phyloP scores from a whole-genome alignment of 2,888 invertebrate species.

The Zeuzera pyrina region DNA sequence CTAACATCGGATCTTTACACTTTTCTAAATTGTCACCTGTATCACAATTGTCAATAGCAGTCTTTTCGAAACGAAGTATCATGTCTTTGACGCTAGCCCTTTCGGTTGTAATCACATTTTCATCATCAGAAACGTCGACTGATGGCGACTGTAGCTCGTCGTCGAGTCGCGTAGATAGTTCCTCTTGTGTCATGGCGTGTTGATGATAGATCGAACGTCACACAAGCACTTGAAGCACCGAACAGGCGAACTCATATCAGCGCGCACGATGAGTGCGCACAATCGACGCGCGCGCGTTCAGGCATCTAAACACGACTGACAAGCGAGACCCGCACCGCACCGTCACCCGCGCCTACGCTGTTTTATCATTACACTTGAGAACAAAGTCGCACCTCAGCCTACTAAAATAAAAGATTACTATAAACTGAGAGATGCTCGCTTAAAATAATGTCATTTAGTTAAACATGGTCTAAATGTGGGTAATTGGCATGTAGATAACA shows the following conservation, averaged over 20 bases:
- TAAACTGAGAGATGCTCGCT: no score
- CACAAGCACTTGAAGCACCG: conserved; percentile 40
- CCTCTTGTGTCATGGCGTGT: conserved; percentile 57
- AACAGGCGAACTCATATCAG: conserved; percentile 52
- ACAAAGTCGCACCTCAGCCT: conserved; percentile 17
- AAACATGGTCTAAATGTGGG: no score
- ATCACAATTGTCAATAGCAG: conserved; percentile 35
- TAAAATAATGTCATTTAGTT: no score
- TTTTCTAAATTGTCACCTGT: conserved; percentile 52
- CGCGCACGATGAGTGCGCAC: conserved; percentile 36
- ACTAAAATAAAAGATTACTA: conserved; percentile 16
- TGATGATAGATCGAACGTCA: conserved; percentile 32
- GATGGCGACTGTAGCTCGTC: conserved; percentile 43
- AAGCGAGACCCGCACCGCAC: conserved; percentile 34
- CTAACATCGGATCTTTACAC: conserved; percentile 41
- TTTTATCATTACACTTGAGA: conserved; percentile 10
- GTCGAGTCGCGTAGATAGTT: conserved; percentile 38
- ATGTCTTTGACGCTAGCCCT: conserved; percentile 56
- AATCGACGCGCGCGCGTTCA: conserved; percentile 42
- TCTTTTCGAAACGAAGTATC: conserved; percentile 58
- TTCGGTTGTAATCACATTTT: conserved; percentile 46
- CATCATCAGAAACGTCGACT: conserved; percentile 47
- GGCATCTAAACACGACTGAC: conserved; percentile 26
- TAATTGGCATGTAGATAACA: no score
- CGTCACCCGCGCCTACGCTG: background rate